Percentiles rank a stretch among this genome's conserved stretches.
These are phyloP conservation scores for Uromys caudimaculatus DNA, from an alignment of 2,797 vertebrate species.

Conservation along the genomic window DNA sequence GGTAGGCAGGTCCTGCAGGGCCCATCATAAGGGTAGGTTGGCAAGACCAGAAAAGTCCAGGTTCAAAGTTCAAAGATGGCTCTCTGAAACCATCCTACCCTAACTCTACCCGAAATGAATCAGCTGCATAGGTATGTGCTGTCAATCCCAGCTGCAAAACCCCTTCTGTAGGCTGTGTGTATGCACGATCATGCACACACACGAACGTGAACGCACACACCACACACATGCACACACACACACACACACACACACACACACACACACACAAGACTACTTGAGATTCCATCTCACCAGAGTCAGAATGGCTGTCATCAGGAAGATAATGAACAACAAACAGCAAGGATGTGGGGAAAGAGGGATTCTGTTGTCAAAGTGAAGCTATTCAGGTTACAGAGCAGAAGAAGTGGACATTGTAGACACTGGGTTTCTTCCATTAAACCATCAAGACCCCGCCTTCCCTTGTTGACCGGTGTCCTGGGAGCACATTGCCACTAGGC, in stretches of 20 bases:
- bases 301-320: background rate
- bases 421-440: background rate
- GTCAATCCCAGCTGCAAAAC: background rate
- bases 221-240: background rate
- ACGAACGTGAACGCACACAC: background rate
- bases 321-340: background rate
- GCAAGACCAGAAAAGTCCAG: background rate
- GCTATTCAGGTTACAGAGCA: background rate
- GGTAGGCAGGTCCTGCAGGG: background rate
- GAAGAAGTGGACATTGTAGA: background rate
- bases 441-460: background rate
- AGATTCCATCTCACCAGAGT: background rate
- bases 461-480: background rate
- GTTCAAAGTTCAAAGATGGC: background rate
- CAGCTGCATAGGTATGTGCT: background rate
- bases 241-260: background rate
- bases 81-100: background rate
- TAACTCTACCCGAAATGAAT: background rate
- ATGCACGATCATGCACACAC: too few relatives aligned
- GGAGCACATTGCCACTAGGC: conserved; percentile 27
- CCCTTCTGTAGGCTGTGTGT: background rate
- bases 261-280: background rate
- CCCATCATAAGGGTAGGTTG: background rate
- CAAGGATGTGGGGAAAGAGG: background rate
- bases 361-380: background rate